Conservation (phyloP, 2,888 invertebrate genomes). For the Pecten maximus region DNA sequence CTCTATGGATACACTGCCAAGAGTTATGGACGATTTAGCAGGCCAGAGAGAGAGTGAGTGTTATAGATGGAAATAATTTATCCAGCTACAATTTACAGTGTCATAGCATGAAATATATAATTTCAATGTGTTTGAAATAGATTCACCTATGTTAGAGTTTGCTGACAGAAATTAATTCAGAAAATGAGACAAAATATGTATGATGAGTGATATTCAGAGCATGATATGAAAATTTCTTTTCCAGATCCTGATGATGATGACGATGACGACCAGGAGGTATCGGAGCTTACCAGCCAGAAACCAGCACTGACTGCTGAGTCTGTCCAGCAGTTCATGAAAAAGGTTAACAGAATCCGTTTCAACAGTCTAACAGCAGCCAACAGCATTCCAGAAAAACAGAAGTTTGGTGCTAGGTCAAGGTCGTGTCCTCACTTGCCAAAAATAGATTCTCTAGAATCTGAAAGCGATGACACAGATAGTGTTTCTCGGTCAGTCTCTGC, state of each 20-base stretch:
- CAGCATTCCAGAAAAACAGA: conserved; percentile 43
- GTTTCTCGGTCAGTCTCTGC: conserved; percentile 60
- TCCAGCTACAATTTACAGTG: no score
- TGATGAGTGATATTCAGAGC: neutral
- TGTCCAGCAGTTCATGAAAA: conserved; percentile 78
- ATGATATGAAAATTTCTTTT: neutral
- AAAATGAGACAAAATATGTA: neutral
- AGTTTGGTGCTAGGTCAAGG: conserved; percentile 60
- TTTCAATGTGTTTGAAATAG: no score
- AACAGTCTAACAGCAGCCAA: conserved; percentile 70
- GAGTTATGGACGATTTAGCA: conserved; percentile 48
- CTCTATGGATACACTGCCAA: conserved; percentile 51
- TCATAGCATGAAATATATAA: no score
- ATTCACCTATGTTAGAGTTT: no score
- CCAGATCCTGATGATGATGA: conserved; percentile 52
- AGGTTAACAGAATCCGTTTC: conserved; percentile 78
- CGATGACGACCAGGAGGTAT: conserved; percentile 69
- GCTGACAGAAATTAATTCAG: neutral
- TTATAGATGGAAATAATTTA: neutral
- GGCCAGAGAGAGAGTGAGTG: neutral
- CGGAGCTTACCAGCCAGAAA: conserved; percentile 61
- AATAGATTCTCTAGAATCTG: conserved; percentile 52
- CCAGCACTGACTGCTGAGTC: conserved; percentile 74
- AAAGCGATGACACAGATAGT: conserved; percentile 55
- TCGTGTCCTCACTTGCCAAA: conserved; percentile 69